Base-by-base conservation (phyloP, 2,797 vertebrate species). In the Pseudotriccus pelzelni region DNA sequence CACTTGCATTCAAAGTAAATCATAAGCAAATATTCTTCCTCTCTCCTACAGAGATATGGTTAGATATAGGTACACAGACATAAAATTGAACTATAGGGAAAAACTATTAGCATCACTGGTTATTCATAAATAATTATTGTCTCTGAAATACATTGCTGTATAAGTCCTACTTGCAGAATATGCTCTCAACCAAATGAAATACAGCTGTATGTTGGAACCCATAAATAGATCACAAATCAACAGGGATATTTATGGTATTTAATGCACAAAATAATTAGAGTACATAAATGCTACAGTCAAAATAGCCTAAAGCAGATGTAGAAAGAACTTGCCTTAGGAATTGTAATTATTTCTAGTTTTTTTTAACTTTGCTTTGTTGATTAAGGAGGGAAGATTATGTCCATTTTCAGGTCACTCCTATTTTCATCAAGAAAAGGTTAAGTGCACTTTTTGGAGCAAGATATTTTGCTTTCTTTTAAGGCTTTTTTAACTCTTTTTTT, bases 301-400 rank as follows among this genome's bases (percentile, higher is more conserved):
- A 97, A 96, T 94, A 96, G 78, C 64, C 69, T 93, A 89, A 87
- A 80, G 74, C 90, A 96, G 85, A 90, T 88, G 87, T 52, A 73
- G 88, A 87, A 90, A 72, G 75, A 93, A 78, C 53, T 94, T 96
- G 90, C 36, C 36, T 60, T 90, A 85, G 62, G 82, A 84, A 68
- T 89, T 83, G 14, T 53, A 79, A 96, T 72, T 86, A 87, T 95
- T 96, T 95, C 46, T 79, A 47, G 25, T 83, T 66, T 92, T 92
- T 39, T 92, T 92, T 39, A 60, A 90, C 43, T 78, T 89, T 58
- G 21, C 63, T 92, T 32, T 62, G 21, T 77, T 94, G 64, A 50
- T 94, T 36, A 50, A 68, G 91, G 55, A 82, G 43, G 36, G 39
- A 83, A 76, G 52, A 52, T 87, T 52, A 47, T 80, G 59, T 70